Conservation (phyloP, 2,888 invertebrate genomes). For the Quadroppia sp. region DNA sequence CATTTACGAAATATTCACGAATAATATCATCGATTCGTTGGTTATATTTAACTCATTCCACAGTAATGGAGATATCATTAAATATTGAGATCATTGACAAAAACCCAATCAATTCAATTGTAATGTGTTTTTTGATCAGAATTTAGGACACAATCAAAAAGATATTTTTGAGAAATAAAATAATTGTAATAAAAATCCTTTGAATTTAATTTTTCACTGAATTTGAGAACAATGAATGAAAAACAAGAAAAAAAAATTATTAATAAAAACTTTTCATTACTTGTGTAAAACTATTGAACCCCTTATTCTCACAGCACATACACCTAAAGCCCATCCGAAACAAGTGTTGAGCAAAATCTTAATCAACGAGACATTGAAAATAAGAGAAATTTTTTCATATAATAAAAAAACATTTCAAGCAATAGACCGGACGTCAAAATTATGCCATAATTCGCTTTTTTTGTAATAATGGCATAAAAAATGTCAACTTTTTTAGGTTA, state of each 20-base stretch:
- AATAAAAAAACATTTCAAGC: neutral
- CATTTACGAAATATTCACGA: neutral
- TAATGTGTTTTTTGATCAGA: neutral
- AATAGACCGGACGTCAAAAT: slow-evolving; percentile 33
- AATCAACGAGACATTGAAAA: slow-evolving; percentile 15
- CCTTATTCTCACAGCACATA: neutral
- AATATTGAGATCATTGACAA: slow-evolving; percentile 25
- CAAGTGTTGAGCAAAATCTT: neutral
- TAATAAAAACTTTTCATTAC: neutral
- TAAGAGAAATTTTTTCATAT: neutral
- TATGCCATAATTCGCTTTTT: slow-evolving; percentile 36
- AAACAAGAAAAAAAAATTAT: neutral
- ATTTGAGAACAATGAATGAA: no score
- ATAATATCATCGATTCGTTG: neutral
- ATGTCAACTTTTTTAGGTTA: slow-evolving; percentile 21
- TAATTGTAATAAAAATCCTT: neutral
- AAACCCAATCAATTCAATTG: slow-evolving; percentile 9
- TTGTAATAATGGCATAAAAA: neutral
- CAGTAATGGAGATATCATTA: neutral
- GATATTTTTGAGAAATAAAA: neutral
- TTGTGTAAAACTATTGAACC: neutral
- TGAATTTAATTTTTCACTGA: neutral
- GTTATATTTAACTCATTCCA: neutral
- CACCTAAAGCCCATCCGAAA: neutral
- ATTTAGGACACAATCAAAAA: slow-evolving; percentile 11